Base-by-base conservation (phyloP, 2,888 invertebrate genomes). In the Drosophila greeni region DNA sequence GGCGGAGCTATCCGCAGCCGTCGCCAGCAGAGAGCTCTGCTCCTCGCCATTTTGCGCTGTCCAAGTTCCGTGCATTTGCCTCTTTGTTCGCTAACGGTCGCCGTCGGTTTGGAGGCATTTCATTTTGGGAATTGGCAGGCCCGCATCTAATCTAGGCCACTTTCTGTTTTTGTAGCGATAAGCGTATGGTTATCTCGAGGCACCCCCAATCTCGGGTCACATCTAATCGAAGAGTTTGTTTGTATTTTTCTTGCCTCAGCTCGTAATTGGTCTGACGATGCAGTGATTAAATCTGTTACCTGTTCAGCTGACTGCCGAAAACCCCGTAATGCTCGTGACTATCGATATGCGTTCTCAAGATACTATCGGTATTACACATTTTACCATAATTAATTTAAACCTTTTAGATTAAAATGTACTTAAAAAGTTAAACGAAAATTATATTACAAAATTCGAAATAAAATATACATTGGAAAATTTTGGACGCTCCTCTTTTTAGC, bases 41-140 rank as follows among this genome's bases (percentile, higher is more conserved):
- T 81, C 83, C 48, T 74, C 74, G n/a, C 45, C 29, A 11, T 24
- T 56, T 7, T 9, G 51, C 5, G 23, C 33, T 14, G 40, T 37
- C 33, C 33, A 16, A 39, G 59, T 24, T 9, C 37, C n/a, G 29
- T 20, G 31, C 69, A 62, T 68, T 42, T 37, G 29, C 8, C 23
- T 26, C 24, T 42, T 26, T 18, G 3, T 40, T 47, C n/a, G 11
- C 24, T 33, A 23, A 23, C 33, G 36, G 18, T 14, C 16, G 23
- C n/a, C 24, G 14, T 20, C 40, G 29, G 20, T 48, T 26, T 23
- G 56, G 7, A 6, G 11, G 33, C 62, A 34, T 26, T 49, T 34
- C 37, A 62, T n/a, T 24, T 23, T 9, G 5, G 8, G 3, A 1
- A 47, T 9, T 9, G 29, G 14, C 29, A 5, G 1, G 7, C 6